Conservation (phyloP, 2,888 invertebrate genomes). For the Congeria kusceri region DNA sequence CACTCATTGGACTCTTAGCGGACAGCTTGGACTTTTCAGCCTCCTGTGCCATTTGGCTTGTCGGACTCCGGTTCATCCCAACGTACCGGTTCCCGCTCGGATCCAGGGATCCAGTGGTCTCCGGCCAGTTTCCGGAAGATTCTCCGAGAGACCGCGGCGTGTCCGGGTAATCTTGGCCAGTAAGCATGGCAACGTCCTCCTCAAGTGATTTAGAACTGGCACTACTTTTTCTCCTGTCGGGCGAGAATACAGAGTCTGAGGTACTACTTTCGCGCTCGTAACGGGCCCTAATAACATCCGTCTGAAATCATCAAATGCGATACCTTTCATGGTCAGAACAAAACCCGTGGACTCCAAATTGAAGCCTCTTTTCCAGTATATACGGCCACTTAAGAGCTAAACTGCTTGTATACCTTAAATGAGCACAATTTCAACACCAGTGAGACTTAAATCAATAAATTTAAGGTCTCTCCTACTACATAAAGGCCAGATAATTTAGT, state of each 20-base stretch:
- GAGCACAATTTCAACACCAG: too few relatives aligned
- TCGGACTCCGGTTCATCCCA: slow-evolving; percentile 27
- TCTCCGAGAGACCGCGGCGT: slow-evolving; percentile 39
- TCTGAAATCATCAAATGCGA: too few relatives aligned
- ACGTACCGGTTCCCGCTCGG: slow-evolving; percentile 27
- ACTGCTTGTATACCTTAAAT: too few relatives aligned
- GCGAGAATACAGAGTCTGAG: slow-evolving; percentile 63
- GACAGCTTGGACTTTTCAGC: slow-evolving; percentile 22
- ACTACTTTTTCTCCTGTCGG: slow-evolving; percentile 59
- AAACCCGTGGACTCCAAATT: too few relatives aligned
- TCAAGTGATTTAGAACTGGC: slow-evolving; percentile 60
- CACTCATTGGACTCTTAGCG: slow-evolving; percentile 52
- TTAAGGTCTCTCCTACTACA: too few relatives aligned
- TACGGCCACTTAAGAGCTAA: too few relatives aligned
- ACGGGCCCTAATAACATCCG: slow-evolving; percentile 33
- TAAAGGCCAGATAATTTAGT: too few relatives aligned
- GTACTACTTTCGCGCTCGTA: slow-evolving; percentile 63
- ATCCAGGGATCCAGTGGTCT: slow-evolving; percentile 17
- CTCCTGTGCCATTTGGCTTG: slow-evolving; percentile 12
- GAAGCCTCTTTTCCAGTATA: too few relatives aligned
- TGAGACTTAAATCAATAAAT: too few relatives aligned
- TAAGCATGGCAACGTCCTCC: slow-evolving; percentile 54
- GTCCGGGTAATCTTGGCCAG: slow-evolving; percentile 51
- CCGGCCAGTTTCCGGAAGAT: slow-evolving; percentile 41
- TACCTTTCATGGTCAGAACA: too few relatives aligned